These are phyloP conservation scores for Ceuthmochares aereus DNA, from an alignment of 2,113 vertebrate genomes.

Conservation along the genomic window DNA sequence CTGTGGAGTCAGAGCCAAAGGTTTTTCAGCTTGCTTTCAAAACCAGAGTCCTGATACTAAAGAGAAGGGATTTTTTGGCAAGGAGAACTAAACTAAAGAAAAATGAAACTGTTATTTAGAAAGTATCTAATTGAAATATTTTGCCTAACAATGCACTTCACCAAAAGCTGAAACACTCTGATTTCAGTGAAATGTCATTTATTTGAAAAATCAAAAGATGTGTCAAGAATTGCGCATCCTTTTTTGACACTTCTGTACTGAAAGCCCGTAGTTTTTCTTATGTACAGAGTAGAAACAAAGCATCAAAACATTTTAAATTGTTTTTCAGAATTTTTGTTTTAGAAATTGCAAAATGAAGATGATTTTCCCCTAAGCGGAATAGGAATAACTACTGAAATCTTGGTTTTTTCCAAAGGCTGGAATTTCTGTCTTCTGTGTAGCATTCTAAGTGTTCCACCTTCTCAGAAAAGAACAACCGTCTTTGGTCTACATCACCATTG, in stretches of 20 bases:
- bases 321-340: not conserved
- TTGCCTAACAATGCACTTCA: not conserved
- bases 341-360: not conserved
- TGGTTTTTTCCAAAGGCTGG: not conserved
- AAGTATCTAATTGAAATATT: not conserved
- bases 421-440: not conserved
- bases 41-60: not conserved
- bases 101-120: not conserved
- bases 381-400: not conserved
- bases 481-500: not conserved
- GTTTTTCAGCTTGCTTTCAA: not conserved
- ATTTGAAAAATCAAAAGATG: not conserved
- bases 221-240: not conserved
- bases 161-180: not conserved
- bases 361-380: not conserved
- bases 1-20: not conserved
- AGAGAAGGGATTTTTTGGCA: not conserved
- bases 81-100: not conserved
- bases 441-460: not conserved
- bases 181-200: not conserved
- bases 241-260: not conserved
- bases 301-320: not conserved
- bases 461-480: not conserved
- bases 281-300: not conserved
- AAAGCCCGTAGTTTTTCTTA: not conserved